phyloP scores from a whole-genome alignment of 2,888 invertebrate species.

The Drosophila niveifrons region DNA sequence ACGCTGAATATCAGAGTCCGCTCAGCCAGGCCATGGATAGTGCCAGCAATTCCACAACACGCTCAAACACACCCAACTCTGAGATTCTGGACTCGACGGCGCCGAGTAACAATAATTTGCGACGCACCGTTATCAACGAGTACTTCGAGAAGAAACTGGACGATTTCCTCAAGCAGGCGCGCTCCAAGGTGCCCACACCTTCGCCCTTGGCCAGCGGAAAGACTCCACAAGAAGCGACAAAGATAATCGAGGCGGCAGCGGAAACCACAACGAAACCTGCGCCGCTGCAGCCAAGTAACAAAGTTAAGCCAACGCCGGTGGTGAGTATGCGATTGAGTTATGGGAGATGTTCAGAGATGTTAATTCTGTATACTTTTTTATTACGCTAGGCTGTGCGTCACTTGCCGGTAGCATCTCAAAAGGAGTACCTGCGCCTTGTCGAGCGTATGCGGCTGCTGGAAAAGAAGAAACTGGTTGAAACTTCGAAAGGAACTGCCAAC shows the following conservation, averaged over 20 bases:
- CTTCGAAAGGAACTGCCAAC: background rate
- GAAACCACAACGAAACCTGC: background rate
- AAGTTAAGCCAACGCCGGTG: conserved; percentile 67
- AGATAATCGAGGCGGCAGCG: background rate
- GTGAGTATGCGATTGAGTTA: conserved; percentile 62
- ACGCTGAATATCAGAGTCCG: conserved; percentile 81
- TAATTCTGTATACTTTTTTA: conserved; percentile 8
- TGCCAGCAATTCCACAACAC: conserved; percentile 70
- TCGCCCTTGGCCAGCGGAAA: conserved; percentile 3
- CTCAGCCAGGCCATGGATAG: conserved; percentile 80
- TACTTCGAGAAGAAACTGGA: conserved; percentile 82
- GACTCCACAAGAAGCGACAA: conserved; percentile 5
- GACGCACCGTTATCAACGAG: conserved; percentile 73
- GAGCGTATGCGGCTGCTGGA: conserved; percentile 84
- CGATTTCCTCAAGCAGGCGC: conserved; percentile 81
- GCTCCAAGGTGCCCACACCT: conserved; percentile 66
- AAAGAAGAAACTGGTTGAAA: conserved; percentile 16
- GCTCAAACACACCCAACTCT: conserved; percentile 73
- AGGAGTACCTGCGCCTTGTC: conserved; percentile 83
- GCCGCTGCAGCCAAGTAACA: conserved; percentile 2
- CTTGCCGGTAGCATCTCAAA: conserved; percentile 84
- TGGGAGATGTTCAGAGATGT: background rate
- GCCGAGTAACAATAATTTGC: conserved; percentile 49
- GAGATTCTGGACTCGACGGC: conserved; percentile 38
- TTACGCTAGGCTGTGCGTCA: conserved; percentile 83